Evolutionary conservation across 2,797 vertebrate species (phyloP).

Genomic region (Chelon labrosus): DNA sequence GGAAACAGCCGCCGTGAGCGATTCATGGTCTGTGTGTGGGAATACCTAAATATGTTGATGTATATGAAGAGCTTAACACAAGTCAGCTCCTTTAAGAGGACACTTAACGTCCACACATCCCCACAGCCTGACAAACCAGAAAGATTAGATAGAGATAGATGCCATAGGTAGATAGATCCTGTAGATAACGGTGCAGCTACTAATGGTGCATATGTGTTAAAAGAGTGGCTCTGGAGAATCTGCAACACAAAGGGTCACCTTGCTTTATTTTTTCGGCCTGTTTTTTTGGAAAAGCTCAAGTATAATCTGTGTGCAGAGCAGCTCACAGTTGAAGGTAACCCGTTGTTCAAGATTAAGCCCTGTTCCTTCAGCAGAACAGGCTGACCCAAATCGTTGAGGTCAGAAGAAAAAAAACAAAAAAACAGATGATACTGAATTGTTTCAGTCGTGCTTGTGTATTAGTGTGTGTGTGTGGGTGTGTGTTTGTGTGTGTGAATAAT

Average conservation of each 20-base stretch:
- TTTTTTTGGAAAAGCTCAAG: slow-evolving; percentile 48
- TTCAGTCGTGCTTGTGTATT: slow-evolving; percentile 12
- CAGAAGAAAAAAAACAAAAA: slow-evolving; percentile 37
- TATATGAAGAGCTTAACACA: not conserved
- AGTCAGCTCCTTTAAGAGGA: not conserved
- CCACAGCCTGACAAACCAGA: not conserved
- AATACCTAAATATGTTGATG: not conserved
- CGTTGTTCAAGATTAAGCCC: slow-evolving; percentile 74
- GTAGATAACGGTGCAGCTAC: not conserved
- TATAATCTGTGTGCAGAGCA: slow-evolving; percentile 60
- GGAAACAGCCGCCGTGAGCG: not conserved
- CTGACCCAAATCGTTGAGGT: slow-evolving; percentile 73
- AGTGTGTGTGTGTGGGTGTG: slow-evolving; percentile 3
- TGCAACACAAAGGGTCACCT: slow-evolving; percentile 36
- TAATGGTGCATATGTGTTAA: not conserved
- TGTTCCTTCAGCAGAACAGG: slow-evolving; percentile 61
- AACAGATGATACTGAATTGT: slow-evolving; percentile 37
- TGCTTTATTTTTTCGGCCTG: slow-evolving; percentile 12
- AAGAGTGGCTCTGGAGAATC: slow-evolving; percentile 27
- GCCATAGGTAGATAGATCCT: not conserved
- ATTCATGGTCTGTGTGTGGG: not conserved
- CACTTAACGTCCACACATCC: not conserved
- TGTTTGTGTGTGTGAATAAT: slow-evolving; percentile 40
- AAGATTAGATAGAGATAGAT: not conserved
- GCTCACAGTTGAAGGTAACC: slow-evolving; percentile 69